Evolutionary conservation across 2,888 invertebrate genomes (phyloP), one percentile per base, ranked within the genome.

Genomic region (Serrognathus titanus): DNA sequence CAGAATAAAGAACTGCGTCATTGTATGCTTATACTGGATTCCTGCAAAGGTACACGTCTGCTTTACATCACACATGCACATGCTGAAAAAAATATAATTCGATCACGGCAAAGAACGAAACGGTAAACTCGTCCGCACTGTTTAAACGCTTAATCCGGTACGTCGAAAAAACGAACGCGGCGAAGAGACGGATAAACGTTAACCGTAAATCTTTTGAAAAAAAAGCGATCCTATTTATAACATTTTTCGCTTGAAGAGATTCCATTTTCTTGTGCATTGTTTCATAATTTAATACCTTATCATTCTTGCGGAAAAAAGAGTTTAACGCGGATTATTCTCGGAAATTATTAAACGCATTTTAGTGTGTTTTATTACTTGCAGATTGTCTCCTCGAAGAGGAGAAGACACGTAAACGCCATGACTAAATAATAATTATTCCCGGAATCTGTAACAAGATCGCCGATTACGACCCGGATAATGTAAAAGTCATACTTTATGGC

Each of bases 11-110:
- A 64, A 71, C 66, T 65, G 68, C 66, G 69, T 71, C 71, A 72
- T 73, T 73, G 72, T 73, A 72, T 71, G 71, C 73, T 72, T 71
- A 73, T 72, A 69, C 50, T 52, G 61, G 61, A 59, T 59, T 61
- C 57, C 51, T 49, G 53, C 53, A 11, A 40, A 40, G 40, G 40
- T 40, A 40, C 40, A 12, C 40, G 12, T 40, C 24, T 7, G 24
- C 24, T 31, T 31, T 7, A 20, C 20, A 31, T 31, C 24, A 31
- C 24, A 31, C 24, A 31, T 5, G 24, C 24, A 31, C 24, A 31
- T 5, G 24, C 6, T 5, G 4, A 31, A 31, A 31, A 31, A 31
- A 31, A 31, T 31, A 31, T 31, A 31, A 43, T 20, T 13, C 43
- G 43, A 43, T 43, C 43, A 43, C 43, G 43, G 43, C 43, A 43